These are phyloP conservation scores for Drosophila elegans DNA, from an alignment of 1,140 invertebrate species.

Conservation along the genomic window DNA sequence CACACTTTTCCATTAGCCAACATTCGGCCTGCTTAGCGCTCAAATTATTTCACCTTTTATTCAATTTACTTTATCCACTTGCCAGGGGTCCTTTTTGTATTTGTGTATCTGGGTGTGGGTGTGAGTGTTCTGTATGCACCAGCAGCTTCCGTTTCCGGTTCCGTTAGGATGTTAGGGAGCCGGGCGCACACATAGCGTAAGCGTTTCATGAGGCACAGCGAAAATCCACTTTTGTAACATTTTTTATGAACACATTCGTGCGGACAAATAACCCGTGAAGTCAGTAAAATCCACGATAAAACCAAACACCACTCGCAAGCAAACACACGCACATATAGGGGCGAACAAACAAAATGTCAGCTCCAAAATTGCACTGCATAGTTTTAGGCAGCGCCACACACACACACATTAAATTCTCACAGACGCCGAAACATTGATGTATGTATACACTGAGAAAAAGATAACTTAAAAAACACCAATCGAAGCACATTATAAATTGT, in stretches of 20 bases:
- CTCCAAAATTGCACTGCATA: constrained; percentile 74
- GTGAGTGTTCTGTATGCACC: constrained; percentile 35
- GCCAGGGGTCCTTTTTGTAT: constrained; percentile 35
- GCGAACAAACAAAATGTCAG: constrained; percentile 70
- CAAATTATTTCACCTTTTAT: constrained; percentile 79
- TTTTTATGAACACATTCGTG: constrained; percentile 78
- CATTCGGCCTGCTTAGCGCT: constrained; percentile 56
- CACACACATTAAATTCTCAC: constrained; percentile 35
- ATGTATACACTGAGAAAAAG: constrained; percentile 6
- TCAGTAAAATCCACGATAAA: constrained; percentile 78
- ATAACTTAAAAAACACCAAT: too few species aligned
- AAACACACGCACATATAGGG: constrained; percentile 17
- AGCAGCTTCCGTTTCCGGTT: constrained; percentile 60
- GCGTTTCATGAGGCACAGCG: constrained; percentile 34
- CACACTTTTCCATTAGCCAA: constrained; percentile 63
- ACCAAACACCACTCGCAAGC: constrained; percentile 44
- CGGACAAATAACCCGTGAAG: constrained; percentile 78
- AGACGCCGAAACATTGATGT: constrained; percentile 44
- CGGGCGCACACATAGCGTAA: constrained; percentile 41
- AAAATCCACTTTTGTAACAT: constrained; percentile 77
- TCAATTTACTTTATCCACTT: constrained; percentile 70
- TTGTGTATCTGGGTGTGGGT: constrained; percentile 11
- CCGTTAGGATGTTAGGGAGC: constrained; percentile 23
- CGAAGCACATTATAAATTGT: too few species aligned
- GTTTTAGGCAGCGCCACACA: constrained; percentile 64